A percentile compares a stretch with the other conserved stretches of the same genome.
Conservation (phyloP, 2,888 invertebrate genomes). For the Eristalis tenax region DNA sequence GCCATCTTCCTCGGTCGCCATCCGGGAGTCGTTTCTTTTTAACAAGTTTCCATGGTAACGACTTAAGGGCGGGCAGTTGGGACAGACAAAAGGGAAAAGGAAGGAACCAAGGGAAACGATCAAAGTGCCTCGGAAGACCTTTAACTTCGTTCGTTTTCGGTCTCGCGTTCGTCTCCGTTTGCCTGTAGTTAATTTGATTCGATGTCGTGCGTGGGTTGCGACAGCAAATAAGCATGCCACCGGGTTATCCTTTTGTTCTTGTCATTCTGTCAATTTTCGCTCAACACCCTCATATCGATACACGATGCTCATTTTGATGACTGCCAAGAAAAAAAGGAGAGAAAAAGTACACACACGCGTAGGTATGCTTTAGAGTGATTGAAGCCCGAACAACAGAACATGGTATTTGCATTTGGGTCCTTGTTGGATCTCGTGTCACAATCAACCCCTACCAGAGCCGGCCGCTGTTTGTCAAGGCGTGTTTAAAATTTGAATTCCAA, state of each 20-base stretch:
- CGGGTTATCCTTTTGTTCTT: conserved; percentile 31
- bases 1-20: too few relatives aligned
- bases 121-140: conserved; percentile 22
- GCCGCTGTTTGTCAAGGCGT: conserved; percentile 18
- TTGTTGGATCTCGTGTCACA: conserved; percentile 11
- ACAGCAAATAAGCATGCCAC: neutral
- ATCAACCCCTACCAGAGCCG: neutral
- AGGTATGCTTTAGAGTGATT: conserved; percentile 11
- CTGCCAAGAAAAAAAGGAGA: conserved; percentile 1
- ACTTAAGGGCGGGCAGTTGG: too few relatives aligned
- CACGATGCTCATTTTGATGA: conserved; percentile 23
- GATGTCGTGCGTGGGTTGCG: conserved; percentile 3
- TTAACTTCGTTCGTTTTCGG: conserved; percentile 1
- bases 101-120: conserved; percentile 2
- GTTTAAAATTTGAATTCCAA: conserved; percentile 37
- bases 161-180: neutral
- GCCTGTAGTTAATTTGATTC: conserved; percentile 39
- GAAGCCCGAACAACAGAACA: conserved; percentile 21
- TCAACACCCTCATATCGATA: conserved; percentile 3
- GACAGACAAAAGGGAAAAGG: too few relatives aligned
- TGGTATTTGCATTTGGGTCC: neutral
- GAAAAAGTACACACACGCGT: neutral
- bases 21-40: too few relatives aligned
- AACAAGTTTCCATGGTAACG: too few relatives aligned
- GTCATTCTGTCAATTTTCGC: conserved; percentile 28